phyloP scores from a whole-genome alignment of 2,113 vertebrate genomes.

The Microcebus jonahi region DNA sequence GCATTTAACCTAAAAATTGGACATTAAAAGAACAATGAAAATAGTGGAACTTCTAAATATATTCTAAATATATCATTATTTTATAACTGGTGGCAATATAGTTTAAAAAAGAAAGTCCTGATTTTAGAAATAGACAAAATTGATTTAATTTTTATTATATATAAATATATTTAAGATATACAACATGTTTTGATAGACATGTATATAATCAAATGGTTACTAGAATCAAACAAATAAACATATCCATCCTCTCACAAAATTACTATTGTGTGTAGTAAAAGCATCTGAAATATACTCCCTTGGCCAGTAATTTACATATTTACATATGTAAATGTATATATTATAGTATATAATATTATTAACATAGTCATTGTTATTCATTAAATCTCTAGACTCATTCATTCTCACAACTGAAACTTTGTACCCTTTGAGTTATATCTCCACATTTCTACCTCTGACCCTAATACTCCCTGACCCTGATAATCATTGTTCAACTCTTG shows the following conservation, averaged over 20 bases:
- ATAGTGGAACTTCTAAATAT: background rate
- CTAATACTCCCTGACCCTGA: background rate
- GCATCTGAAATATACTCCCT: background rate
- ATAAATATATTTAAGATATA: background rate
- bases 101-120: background rate
- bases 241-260: background rate
- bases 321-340: too few species aligned
- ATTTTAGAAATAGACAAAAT: background rate
- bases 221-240: background rate
- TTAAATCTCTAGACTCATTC: background rate
- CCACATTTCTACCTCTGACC: background rate
- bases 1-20: background rate
- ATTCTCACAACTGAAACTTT: background rate
- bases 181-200: background rate
- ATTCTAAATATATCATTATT: background rate
- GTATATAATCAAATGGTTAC: background rate
- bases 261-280: background rate
- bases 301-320: too few species aligned
- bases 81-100: background rate
- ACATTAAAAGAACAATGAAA: background rate
- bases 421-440: background rate
- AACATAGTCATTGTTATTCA: too few species aligned
- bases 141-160: background rate
- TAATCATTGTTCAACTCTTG: background rate
- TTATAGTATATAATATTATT: background rate